Evolutionary conservation across 1,140 invertebrate genomes (phyloP).

Genomic region (Eumaeus atala): DNA sequence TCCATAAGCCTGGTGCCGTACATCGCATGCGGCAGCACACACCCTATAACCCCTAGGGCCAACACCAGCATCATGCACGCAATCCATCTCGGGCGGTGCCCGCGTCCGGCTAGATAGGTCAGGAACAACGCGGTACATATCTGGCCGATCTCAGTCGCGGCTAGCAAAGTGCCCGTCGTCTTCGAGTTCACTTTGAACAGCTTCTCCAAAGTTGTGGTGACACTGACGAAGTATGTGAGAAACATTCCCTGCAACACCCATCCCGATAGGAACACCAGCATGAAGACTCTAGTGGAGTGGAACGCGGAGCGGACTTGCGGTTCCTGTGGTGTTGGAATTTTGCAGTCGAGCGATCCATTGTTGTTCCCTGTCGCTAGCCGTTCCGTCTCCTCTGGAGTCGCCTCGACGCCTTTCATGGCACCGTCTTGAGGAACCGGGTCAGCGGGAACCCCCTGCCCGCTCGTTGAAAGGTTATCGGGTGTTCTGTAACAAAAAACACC

Average conservation of each 20-base stretch:
- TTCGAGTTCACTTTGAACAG: constrained; percentile 96
- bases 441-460: constrained; percentile 51
- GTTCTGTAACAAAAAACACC: constrained; percentile 48
- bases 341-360: constrained; percentile 66
- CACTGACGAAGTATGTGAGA: constrained; percentile 96
- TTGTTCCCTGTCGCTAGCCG: constrained; percentile 63
- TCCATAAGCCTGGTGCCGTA: constrained; percentile 83
- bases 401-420: constrained; percentile 67
- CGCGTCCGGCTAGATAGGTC: constrained; percentile 94
- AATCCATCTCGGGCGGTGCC: constrained; percentile 97
- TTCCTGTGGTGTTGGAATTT: constrained; percentile 38
- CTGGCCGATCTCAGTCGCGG: constrained; percentile 95
- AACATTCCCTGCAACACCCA: constrained; percentile 96
- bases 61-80: constrained; percentile 94
- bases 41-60: constrained; percentile 89
- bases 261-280: constrained; percentile 90
- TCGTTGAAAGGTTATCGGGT: constrained; percentile 43
- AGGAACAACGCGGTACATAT: constrained; percentile 90
- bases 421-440: constrained; percentile 46
- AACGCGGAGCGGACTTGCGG: constrained; percentile 70
- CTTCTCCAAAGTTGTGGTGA: constrained; percentile 97
- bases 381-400: constrained; percentile 66
- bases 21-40: constrained; percentile 88
- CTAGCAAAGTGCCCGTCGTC: constrained; percentile 94
- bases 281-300: constrained; percentile 91